Conservation (phyloP, 1,140 invertebrate genomes). For the Drosophila tsacasi region DNA sequence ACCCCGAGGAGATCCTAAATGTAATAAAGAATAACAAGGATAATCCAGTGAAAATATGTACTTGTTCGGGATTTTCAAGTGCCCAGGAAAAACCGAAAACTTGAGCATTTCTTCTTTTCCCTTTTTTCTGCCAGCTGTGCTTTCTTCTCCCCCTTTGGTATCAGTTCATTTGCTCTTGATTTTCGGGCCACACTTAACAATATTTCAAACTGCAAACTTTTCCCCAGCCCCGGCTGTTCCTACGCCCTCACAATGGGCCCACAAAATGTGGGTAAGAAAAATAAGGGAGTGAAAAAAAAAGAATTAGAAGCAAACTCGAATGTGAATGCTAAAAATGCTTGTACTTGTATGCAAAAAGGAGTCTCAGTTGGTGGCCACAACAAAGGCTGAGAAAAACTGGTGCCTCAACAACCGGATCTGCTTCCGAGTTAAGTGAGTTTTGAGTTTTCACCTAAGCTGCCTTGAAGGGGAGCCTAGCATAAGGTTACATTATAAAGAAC, state of each 20-base stretch:
- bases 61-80: slow-evolving; percentile 26
- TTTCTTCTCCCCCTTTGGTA: slow-evolving; percentile 7
- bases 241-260: slow-evolving; percentile 45
- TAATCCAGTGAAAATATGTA: slow-evolving; percentile 60
- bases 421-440: slow-evolving; percentile 13
- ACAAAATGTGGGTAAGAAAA: slow-evolving; percentile 40
- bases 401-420: slow-evolving; percentile 14
- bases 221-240: slow-evolving; percentile 49
- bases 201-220: slow-evolving; percentile 80
- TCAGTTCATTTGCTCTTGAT: slow-evolving; percentile 64
- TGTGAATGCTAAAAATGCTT: slow-evolving; percentile 57
- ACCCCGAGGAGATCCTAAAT: slow-evolving; percentile 8
- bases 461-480: neutral
- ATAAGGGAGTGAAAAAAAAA: slow-evolving; percentile 22
- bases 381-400: slow-evolving; percentile 15
- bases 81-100: slow-evolving; percentile 57
- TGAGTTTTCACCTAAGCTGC: slow-evolving; percentile 1
- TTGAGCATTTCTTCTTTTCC: slow-evolving; percentile 27
- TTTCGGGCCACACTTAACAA: slow-evolving; percentile 65
- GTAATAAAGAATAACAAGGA: slow-evolving; percentile 55
- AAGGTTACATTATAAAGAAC: neutral
- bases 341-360: slow-evolving; percentile 23
- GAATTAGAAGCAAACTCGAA: slow-evolving; percentile 60
- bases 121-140: slow-evolving; percentile 65
- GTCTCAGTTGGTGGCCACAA: slow-evolving; percentile 21